A percentile compares a stretch with the other conserved stretches of the same genome.
These are phyloP conservation scores for Melitaea cinxia DNA, from an alignment of 1,140 invertebrate genomes.

Conservation along the genomic window DNA sequence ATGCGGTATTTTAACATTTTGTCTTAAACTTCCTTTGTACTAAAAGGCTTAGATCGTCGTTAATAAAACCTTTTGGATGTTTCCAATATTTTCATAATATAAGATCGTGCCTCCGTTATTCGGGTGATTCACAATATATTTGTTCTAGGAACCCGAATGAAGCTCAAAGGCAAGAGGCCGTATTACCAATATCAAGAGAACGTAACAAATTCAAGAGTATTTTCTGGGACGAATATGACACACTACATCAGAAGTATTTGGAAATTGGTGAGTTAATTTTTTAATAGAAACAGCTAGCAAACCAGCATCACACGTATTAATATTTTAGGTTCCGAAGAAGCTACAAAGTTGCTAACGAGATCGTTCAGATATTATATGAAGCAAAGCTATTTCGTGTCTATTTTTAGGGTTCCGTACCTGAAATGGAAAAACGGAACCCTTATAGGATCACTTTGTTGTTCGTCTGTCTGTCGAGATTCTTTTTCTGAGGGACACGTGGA, in stretches of 20 bases:
- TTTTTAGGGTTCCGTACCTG: too few species aligned
- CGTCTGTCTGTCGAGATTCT: too few species aligned
- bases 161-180: conserved; percentile 87
- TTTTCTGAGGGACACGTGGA: too few species aligned
- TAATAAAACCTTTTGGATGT: not conserved
- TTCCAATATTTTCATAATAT: not conserved
- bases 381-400: too few species aligned
- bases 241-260: conserved; percentile 94
- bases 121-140: not conserved
- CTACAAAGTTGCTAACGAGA: too few species aligned
- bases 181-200: conserved; percentile 89
- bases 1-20: conserved; percentile 11
- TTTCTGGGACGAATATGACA: conserved; percentile 95
- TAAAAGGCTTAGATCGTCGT: not conserved
- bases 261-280: conserved; percentile 90
- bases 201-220: conserved; percentile 91
- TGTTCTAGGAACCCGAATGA: conserved; percentile 92
- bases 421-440: too few species aligned
- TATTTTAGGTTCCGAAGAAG: too few species aligned
- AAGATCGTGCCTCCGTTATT: too few species aligned
- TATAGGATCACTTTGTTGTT: too few species aligned
- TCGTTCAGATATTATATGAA: too few species aligned
- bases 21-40: conserved; percentile 5
- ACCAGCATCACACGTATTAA: too few species aligned
- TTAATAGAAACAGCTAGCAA: not conserved